Conservation (phyloP, 2,113 vertebrate genomes). For the Lophochroa leadbeateri region DNA sequence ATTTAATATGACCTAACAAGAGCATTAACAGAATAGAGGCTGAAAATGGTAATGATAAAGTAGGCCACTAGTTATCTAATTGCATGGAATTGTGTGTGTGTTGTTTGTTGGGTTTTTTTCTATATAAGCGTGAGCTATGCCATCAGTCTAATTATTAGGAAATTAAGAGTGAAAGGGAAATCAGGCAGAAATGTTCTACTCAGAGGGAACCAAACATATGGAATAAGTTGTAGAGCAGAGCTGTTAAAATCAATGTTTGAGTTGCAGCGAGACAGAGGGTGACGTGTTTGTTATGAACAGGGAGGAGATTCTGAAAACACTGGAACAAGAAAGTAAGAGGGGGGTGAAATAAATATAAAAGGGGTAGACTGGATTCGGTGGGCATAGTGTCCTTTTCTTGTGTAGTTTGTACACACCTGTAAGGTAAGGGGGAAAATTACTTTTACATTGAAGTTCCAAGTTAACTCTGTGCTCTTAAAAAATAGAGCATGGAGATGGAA, state of each 20-base stretch:
- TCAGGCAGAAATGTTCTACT: background rate
- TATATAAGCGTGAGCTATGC: background rate
- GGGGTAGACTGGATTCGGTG: background rate
- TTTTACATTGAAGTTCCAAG: background rate
- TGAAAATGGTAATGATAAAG: background rate
- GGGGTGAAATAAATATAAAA: background rate
- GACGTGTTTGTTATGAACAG: background rate
- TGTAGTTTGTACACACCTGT: background rate
- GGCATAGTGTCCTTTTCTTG: background rate
- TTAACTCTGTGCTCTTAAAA: background rate
- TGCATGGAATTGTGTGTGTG: background rate
- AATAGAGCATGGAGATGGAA: background rate
- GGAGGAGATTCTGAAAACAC: background rate
- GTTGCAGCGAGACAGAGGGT: background rate
- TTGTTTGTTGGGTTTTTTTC: background rate
- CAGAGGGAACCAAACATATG: slow-evolving; percentile 13
- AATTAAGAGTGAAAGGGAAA: slow-evolving; percentile 7
- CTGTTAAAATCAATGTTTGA: background rate
- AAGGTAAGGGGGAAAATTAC: background rate
- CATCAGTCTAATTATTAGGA: slow-evolving; percentile 19
- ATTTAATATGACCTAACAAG: background rate
- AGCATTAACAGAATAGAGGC: background rate
- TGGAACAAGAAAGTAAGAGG: background rate
- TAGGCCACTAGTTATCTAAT: background rate
- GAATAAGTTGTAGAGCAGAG: background rate